These are phyloP conservation scores for Zapornia atra DNA, from an alignment of 2,113 vertebrate species.

Conservation along the genomic window DNA sequence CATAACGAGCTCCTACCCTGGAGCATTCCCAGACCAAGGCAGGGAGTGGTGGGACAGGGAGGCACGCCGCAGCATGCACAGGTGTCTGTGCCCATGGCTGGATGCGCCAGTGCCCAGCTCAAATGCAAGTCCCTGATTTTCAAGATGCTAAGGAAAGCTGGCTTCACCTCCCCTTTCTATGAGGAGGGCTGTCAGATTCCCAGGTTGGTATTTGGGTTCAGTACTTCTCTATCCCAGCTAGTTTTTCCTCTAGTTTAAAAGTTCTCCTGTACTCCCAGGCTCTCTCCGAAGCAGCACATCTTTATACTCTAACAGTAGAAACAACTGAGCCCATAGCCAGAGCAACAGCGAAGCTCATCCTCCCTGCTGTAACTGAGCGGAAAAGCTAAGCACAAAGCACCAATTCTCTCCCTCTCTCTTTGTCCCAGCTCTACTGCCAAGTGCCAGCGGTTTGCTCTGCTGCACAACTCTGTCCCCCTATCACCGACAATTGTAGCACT, in stretches of 20 bases:
- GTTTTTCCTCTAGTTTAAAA: not conserved
- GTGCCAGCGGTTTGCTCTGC: rapidly evolving
- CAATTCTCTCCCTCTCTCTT: not conserved
- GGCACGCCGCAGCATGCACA: not conserved
- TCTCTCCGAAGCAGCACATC: not conserved
- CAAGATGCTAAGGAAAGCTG: not conserved
- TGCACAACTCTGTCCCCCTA: not conserved
- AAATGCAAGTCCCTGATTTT: not conserved
- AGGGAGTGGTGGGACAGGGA: not conserved
- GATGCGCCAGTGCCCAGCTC: too few species aligned
- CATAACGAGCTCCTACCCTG: not conserved
- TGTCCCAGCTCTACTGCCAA: not conserved
- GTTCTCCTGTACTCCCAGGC: not conserved
- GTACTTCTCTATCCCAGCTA: not conserved
- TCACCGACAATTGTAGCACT: rapidly evolving
- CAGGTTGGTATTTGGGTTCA: not conserved
- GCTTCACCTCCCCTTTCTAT: not conserved
- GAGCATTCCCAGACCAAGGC: not conserved
- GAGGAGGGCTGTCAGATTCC: not conserved
- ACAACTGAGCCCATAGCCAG: not conserved
- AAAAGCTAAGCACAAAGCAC: not conserved
- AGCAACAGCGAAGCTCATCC: not conserved
- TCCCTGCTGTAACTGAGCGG: not conserved
- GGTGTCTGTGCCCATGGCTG: not conserved
- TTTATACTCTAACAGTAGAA: not conserved